phyloP scores from a whole-genome alignment of 2,888 invertebrate genomes.

The Campoplex nolae region DNA sequence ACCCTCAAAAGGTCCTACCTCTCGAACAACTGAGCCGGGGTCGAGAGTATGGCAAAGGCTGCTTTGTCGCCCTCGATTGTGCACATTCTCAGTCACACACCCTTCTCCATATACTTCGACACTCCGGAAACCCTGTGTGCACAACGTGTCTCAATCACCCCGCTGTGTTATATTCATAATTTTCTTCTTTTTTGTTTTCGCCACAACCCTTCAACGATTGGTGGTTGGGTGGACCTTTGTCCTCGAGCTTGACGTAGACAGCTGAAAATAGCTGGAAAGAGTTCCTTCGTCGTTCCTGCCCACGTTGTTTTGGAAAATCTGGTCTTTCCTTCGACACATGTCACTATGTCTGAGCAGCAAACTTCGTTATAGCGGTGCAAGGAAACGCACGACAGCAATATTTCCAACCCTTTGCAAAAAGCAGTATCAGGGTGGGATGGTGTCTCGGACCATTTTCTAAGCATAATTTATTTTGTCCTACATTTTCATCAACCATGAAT shows the following conservation, averaged over 20 bases:
- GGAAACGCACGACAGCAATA: not conserved
- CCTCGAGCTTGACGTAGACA: conserved; percentile 2
- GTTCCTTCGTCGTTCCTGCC: conserved; percentile 2
- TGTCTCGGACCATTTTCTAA: not conserved
- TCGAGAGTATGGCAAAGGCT: conserved; percentile 18
- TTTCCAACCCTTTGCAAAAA: not conserved
- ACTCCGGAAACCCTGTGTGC: conserved; percentile 30
- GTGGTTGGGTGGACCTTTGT: conserved; percentile 41
- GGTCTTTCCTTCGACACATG: not conserved
- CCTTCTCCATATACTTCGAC: conserved; percentile 17
- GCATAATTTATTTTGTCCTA: not conserved
- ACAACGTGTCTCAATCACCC: conserved; percentile 49
- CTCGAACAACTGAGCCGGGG: conserved; percentile 24
- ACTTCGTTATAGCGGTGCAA: not conserved
- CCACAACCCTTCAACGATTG: conserved; percentile 25
- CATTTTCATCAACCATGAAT: not conserved
- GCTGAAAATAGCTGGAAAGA: not conserved
- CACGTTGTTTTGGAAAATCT: not conserved
- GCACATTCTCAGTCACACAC: conserved; percentile 39
- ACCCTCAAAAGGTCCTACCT: conserved; percentile 59
- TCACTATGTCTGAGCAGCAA: not conserved
- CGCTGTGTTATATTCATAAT: conserved; percentile 7
- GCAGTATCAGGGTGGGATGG: not conserved
- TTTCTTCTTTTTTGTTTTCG: conserved; percentile 18
- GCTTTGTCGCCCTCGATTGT: conserved; percentile 58